A percentile compares a stretch with the other conserved stretches of the same genome.
Evolutionary conservation across 2,113 vertebrate species (phyloP).

Genomic region (Python bivittatus): DNA sequence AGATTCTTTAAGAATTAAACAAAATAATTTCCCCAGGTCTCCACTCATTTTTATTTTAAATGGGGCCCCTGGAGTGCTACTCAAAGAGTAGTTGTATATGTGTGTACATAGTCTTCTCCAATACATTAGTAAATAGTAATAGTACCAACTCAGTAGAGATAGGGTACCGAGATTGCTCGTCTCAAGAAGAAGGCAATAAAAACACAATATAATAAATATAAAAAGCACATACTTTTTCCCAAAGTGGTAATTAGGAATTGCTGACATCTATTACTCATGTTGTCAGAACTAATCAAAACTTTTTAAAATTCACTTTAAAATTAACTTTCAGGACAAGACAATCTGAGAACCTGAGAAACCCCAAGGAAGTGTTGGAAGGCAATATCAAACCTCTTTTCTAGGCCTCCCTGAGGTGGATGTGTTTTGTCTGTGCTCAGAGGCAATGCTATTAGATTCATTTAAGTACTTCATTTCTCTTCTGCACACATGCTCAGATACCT

Average conservation of each 20-base stretch:
- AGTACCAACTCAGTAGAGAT: background rate
- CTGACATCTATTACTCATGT: background rate
- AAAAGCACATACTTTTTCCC: background rate
- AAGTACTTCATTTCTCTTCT: background rate
- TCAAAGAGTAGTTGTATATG: background rate
- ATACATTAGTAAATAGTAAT: background rate
- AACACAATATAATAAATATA: background rate
- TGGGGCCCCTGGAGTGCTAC: background rate
- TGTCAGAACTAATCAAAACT: background rate
- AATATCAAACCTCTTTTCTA: background rate
- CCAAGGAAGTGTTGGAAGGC: background rate
- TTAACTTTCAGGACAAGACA: background rate
- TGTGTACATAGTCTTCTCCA: background rate
- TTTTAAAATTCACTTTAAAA: background rate
- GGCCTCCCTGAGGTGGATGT: background rate
- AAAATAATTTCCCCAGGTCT: background rate
- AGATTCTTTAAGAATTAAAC: background rate
- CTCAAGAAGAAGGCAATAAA: background rate
- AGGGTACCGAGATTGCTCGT: background rate
- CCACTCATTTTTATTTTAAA: background rate
- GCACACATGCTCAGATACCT: background rate
- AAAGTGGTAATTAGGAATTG: background rate
- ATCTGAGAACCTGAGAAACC: background rate
- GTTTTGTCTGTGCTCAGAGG: background rate
- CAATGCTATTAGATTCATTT: background rate